Conservation (phyloP, 2,888 invertebrate genomes). For the Epinotia bilunana region DNA sequence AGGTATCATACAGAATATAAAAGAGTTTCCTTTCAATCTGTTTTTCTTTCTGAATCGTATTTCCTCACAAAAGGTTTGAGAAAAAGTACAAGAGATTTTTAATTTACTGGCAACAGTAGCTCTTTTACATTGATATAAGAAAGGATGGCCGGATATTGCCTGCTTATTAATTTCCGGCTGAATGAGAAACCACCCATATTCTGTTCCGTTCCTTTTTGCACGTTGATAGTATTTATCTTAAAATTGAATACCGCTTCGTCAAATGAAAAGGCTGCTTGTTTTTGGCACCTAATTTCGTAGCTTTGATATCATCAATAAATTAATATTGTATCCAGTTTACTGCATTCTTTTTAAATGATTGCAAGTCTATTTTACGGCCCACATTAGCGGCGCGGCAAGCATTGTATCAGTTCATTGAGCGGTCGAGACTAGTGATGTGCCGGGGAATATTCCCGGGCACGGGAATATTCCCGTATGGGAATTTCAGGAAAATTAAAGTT, state of each 20-base stretch:
- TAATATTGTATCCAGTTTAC: no score
- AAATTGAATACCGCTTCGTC: conserved; percentile 5
- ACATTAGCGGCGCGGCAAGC: no score
- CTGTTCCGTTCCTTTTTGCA: conserved; percentile 33
- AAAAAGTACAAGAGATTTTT: conserved; percentile 29
- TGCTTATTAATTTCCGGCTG: conserved; percentile 51
- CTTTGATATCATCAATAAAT: neutral
- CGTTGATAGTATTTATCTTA: conserved; percentile 37
- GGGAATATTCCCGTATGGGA: no score
- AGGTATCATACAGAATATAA: conserved; percentile 2
- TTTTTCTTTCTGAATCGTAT: conserved; percentile 17
- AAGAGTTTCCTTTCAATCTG: conserved; percentile 13
- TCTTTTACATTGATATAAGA: conserved; percentile 39
- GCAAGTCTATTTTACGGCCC: no score
- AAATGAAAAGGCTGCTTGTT: neutral
- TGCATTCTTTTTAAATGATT: no score
- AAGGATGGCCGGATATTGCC: conserved; percentile 51
- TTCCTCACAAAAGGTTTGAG: conserved; percentile 29
- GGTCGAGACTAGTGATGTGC: no score
- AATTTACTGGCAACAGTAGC: conserved; percentile 35
- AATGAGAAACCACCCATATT: conserved; percentile 43
- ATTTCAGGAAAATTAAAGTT: no score
- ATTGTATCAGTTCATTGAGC: no score
- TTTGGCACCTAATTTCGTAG: conserved; percentile 12
- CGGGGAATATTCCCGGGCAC: no score